Evolutionary conservation across 2,888 invertebrate species (phyloP).

Genomic region (Pyrocoelia pectoralis): DNA sequence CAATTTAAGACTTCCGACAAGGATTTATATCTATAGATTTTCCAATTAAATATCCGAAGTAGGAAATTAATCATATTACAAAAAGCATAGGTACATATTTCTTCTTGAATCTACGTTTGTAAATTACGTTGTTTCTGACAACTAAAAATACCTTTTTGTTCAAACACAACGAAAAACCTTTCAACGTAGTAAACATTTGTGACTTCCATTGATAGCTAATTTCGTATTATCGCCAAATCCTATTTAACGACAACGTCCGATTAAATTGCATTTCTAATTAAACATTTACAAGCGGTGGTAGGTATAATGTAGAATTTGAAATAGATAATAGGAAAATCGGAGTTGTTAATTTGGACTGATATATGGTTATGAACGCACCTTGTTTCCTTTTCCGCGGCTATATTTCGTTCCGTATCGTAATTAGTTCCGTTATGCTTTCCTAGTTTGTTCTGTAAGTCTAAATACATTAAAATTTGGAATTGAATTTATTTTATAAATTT

Average conservation of each 20-base stretch:
- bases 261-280: constrained; percentile 3
- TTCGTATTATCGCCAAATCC: neutral
- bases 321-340: constrained; percentile 24
- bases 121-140: constrained; percentile 20
- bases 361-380: constrained; percentile 37
- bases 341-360: constrained; percentile 37
- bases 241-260: neutral
- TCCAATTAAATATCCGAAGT: neutral
- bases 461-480: constrained; percentile 11
- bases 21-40: neutral
- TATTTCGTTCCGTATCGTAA: constrained; percentile 40
- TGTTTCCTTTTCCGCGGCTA: constrained; percentile 41
- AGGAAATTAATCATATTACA: constrained; percentile 19
- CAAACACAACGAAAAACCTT: constrained; percentile 1
- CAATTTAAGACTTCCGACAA: neutral
- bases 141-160: constrained; percentile 2
- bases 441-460: constrained; percentile 18
- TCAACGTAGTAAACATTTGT: neutral
- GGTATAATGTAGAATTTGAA: constrained; percentile 19
- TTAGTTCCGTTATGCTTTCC: constrained; percentile 36
- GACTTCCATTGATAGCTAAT: constrained; percentile 4
- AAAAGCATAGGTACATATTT: constrained; percentile 1
- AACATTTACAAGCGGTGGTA: neutral
- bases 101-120: constrained; percentile 1
- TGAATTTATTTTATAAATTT: constrained; percentile 1